Evolutionary conservation across 2,888 invertebrate species (phyloP).

Genomic region (Cataglyphis cursor): DNA sequence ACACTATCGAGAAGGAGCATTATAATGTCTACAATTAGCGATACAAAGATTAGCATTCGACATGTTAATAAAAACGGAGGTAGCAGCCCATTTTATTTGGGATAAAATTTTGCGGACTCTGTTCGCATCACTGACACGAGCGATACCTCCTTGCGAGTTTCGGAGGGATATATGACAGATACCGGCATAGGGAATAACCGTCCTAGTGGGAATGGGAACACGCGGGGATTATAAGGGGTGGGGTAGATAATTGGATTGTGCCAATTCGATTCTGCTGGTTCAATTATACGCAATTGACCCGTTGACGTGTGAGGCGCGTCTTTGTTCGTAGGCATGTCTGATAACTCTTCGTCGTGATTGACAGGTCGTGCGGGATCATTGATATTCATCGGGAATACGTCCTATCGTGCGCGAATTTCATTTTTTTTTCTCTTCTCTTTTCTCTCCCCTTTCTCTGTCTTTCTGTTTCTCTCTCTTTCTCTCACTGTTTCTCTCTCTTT

Average conservation of each 20-base stretch:
- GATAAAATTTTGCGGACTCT: not conserved
- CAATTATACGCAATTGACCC: slow-evolving; percentile 81
- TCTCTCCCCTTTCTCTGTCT: not conserved
- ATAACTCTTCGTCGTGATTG: slow-evolving; percentile 73
- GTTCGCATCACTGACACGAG: not conserved
- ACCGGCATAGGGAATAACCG: slow-evolving; percentile 18
- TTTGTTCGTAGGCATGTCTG: slow-evolving; percentile 70
- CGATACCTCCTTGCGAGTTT: slow-evolving; percentile 31
- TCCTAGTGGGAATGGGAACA: slow-evolving; percentile 43
- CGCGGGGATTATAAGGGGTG: slow-evolving; percentile 52
- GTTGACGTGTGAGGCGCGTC: slow-evolving; percentile 75
- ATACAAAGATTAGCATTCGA: not conserved
- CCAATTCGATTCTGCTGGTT: slow-evolving; percentile 82
- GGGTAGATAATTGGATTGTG: slow-evolving; percentile 80
- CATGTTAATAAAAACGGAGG: not conserved
- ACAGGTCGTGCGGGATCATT: slow-evolving; percentile 62
- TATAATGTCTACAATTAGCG: not conserved
- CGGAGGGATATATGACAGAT: slow-evolving; percentile 12
- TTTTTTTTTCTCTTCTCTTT: slow-evolving; percentile 10
- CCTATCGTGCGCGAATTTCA: slow-evolving; percentile 50
- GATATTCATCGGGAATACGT: slow-evolving; percentile 53
- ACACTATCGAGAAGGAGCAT: not conserved
- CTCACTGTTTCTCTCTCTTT: too few species aligned
- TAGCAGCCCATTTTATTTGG: not conserved
- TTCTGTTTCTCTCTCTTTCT: not conserved